A percentile compares a stretch with the other conserved stretches of the same genome.
Conservation (phyloP, 2,113 vertebrate genomes). For the Rafetus swinhoei region DNA sequence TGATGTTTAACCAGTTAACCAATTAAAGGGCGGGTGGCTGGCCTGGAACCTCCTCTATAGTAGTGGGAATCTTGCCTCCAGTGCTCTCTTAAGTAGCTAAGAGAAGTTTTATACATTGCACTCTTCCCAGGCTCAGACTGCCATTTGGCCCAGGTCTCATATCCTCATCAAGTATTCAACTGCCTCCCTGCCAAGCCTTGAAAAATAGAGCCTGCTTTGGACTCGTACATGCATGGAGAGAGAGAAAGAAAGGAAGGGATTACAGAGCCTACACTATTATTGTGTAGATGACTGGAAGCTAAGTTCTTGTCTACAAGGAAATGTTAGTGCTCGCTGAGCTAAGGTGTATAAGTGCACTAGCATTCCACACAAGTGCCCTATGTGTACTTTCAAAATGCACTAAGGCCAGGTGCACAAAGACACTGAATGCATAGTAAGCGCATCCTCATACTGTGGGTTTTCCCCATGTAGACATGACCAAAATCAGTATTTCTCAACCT, state of each 20-base stretch:
- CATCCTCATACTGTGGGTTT: background rate
- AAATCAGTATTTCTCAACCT: background rate
- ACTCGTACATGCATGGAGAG: background rate
- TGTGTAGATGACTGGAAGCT: background rate
- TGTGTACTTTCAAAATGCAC: background rate
- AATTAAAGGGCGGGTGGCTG: no score
- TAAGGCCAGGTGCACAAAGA: background rate
- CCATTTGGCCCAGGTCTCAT: background rate
- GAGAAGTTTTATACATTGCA: background rate
- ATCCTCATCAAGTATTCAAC: background rate
- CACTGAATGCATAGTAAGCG: no score
- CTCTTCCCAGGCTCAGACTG: background rate
- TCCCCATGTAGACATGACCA: background rate
- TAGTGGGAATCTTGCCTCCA: background rate
- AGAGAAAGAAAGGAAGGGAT: background rate
- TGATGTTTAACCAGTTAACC: no score
- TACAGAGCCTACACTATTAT: background rate
- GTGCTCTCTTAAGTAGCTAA: background rate
- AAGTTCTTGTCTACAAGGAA: background rate
- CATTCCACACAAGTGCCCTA: background rate
- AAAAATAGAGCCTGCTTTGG: background rate
- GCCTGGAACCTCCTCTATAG: background rate
- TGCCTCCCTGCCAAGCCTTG: background rate
- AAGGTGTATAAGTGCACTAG: background rate
- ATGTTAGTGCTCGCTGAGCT: background rate